These are phyloP conservation scores for Myotis vivesi DNA, from an alignment of 2,797 vertebrate genomes.

Conservation along the genomic window DNA sequence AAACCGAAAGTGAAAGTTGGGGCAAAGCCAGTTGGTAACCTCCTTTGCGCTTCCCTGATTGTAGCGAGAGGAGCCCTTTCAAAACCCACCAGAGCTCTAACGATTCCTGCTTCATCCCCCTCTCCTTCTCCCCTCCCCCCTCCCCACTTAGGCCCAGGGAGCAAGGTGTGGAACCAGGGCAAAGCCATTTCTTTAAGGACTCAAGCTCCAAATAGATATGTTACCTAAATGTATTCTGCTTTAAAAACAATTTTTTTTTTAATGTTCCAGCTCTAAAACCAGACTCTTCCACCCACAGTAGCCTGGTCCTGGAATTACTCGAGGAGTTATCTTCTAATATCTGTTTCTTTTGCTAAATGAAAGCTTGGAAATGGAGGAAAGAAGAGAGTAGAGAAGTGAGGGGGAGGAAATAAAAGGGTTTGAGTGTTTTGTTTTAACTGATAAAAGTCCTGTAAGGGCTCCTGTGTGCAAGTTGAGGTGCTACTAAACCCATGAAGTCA, in stretches of 20 bases:
- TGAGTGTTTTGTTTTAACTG: background rate
- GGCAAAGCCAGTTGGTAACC: background rate
- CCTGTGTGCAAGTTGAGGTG: background rate
- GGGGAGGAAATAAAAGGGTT: background rate
- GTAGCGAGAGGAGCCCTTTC: background rate
- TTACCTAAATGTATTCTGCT: background rate
- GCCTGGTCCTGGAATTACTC: background rate
- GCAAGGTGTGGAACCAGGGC: background rate
- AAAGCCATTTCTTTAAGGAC: background rate
- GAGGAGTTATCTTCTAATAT: background rate
- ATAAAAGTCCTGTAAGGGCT: background rate
- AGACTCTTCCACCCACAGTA: background rate
- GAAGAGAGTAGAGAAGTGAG: background rate
- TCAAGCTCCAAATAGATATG: background rate
- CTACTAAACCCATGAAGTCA: background rate
- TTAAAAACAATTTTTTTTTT: background rate
- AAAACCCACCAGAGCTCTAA: background rate
- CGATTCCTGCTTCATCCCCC: background rate
- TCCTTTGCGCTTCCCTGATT: background rate
- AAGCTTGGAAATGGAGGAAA: background rate
- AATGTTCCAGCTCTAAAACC: background rate
- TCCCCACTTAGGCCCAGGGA: background rate
- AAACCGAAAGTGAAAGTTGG: background rate
- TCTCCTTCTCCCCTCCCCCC: accelerated
- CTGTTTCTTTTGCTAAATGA: background rate